Percentiles rank a stretch among this genome's conserved stretches.
These are phyloP conservation scores for Phalacrocorax carbo DNA, from an alignment of 2,113 vertebrate genomes.

Conservation along the genomic window DNA sequence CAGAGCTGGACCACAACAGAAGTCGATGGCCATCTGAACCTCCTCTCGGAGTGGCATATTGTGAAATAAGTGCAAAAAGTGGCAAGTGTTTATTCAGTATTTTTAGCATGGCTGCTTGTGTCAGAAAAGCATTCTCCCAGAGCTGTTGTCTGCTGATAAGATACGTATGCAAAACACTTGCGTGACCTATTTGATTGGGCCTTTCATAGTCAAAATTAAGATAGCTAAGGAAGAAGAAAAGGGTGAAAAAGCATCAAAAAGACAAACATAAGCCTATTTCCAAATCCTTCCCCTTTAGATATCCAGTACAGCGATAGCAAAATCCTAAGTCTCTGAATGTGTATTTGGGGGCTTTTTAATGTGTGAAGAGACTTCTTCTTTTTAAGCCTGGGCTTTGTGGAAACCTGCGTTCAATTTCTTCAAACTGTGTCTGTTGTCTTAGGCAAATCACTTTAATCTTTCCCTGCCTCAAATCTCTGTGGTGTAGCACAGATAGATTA, in stretches of 20 bases:
- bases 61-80: background rate
- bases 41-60: fast-evolving
- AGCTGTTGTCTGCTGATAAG: constrained; percentile 28
- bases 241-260: background rate
- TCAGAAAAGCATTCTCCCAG: background rate
- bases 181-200: background rate
- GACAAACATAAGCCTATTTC: constrained; percentile 3
- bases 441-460: constrained; percentile 61
- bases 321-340: constrained; percentile 13
- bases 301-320: background rate
- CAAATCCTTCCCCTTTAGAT: background rate
- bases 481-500: constrained; percentile 35
- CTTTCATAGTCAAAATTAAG: background rate
- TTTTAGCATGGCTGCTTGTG: background rate
- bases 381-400: constrained; percentile 23
- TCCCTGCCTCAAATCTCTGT: constrained; percentile 8
- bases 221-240: background rate
- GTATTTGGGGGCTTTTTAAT: background rate
- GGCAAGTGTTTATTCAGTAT: background rate
- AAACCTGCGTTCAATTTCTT: constrained; percentile 17
- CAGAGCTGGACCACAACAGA: background rate
- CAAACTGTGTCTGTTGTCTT: background rate
- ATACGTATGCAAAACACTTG: background rate
- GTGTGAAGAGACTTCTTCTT: background rate
- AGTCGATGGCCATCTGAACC: background rate